These are phyloP conservation scores for Vannuccia rotundouncinata DNA, from an alignment of 2,888 invertebrate species.

Conservation along the genomic window DNA sequence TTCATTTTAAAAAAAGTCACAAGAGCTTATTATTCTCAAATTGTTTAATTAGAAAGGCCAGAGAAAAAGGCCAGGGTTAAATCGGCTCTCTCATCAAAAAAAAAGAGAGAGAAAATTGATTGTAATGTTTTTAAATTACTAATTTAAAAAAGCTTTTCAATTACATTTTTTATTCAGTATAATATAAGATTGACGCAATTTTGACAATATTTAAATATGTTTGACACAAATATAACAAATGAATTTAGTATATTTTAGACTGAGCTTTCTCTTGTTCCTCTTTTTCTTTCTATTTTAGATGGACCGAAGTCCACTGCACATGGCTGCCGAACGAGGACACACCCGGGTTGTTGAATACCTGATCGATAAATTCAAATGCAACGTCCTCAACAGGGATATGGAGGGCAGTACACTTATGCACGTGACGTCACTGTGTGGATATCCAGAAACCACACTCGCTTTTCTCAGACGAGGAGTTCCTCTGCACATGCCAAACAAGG, in stretches of 20 bases:
- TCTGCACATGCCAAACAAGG: constrained; percentile 96
- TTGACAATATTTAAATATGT: neutral
- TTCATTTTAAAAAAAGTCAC: too few relatives aligned
- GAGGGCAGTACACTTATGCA: constrained; percentile 98
- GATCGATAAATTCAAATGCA: constrained; percentile 94
- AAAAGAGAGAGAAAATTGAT: too few relatives aligned
- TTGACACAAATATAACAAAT: neutral
- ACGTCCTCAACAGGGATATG: constrained; percentile 88
- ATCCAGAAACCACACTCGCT: constrained; percentile 95
- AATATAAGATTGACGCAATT: too few relatives aligned
- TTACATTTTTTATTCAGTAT: too few relatives aligned
- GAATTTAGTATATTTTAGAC: neutral
- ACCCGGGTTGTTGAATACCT: constrained; percentile 87
- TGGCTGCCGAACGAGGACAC: constrained; percentile 94
- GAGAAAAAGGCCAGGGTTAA: too few relatives aligned
- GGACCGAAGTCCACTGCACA: constrained; percentile 92
- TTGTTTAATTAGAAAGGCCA: too few relatives aligned
- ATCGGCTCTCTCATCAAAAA: too few relatives aligned
- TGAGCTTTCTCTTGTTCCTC: neutral
- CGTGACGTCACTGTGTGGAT: constrained; percentile 90
- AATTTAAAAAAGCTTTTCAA: too few relatives aligned
- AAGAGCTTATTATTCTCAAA: too few relatives aligned
- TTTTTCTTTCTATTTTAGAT: constrained; percentile 48
- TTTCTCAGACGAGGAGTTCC: constrained; percentile 97
- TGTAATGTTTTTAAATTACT: too few relatives aligned